Conservation (phyloP, 2,797 vertebrate genomes). For the Rhyacichthys aspro region DNA sequence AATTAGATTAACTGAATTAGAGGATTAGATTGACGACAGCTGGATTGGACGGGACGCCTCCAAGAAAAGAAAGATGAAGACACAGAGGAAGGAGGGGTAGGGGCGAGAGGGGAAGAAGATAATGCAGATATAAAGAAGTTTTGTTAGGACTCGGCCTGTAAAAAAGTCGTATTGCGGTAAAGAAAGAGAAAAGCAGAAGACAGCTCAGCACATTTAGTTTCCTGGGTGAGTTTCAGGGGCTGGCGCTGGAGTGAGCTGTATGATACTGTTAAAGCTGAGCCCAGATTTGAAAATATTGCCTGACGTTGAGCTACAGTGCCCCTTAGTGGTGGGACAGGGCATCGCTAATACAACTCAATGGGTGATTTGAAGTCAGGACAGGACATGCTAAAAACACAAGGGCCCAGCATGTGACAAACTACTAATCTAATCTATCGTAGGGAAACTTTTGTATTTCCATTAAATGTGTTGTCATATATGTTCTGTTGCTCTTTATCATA, state of each 20-base stretch:
- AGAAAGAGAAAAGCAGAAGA: constrained; percentile 47
- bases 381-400: too few species aligned
- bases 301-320: constrained; percentile 68
- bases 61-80: constrained; percentile 40
- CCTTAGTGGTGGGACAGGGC: constrained; percentile 51
- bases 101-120: constrained; percentile 28
- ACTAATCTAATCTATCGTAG: too few species aligned
- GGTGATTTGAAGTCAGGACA: not conserved
- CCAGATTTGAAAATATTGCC: constrained; percentile 19
- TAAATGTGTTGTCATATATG: too few species aligned
- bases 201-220: constrained; percentile 75
- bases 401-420: too few species aligned
- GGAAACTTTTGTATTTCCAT: too few species aligned
- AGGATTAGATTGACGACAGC: constrained; percentile 71
- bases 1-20: constrained; percentile 76
- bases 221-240: constrained; percentile 68
- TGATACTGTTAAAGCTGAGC: constrained; percentile 36
- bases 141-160: constrained; percentile 50
- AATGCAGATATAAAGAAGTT: constrained; percentile 54
- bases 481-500: too few species aligned
- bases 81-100: constrained; percentile 2
- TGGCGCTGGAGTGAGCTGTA: constrained; percentile 60
- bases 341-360: not conserved
- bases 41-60: constrained; percentile 60
- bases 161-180: constrained; percentile 72